Evolutionary conservation across 1,140 invertebrate genomes (phyloP), one percentile per base, ranked within the genome.

Genomic region (Cydia splendana): DNA sequence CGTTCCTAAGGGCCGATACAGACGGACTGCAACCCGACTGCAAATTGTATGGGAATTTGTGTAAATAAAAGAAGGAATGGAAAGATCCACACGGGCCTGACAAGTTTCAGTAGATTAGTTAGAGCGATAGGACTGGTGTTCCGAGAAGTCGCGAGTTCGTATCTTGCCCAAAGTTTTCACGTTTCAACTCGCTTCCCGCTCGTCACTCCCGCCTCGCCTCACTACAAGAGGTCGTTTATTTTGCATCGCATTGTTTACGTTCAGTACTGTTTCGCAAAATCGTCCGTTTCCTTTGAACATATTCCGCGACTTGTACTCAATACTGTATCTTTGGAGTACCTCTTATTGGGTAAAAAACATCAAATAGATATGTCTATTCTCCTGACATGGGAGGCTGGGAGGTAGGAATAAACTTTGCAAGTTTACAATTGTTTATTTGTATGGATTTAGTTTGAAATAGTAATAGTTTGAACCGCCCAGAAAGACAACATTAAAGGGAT

Each of bases 191-290:
- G 53, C 53, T 15, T 2, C 6, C 15, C 65, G 24, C 65, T n/a
- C 30, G 30, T n/a, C 13, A 15, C 30, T n/a, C 30, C 3, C 15
- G 5, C 30, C 28, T 10, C 30, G n/a, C 65, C 10, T 4, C 65
- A 15, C 13, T 30, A 24, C 28, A 42, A 34, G 65, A 34, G 28
- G 30, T 69, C 65, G 65, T 69, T 69, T 69, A 69, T 69, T 69
- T 69, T 69, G 34, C 30, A 69, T 34, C 28, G n/a, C 65, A 69
- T 69, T 69, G 65, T 69, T 69, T 69, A 69, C 65, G 65, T n/a
- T 69, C 65, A 30, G 65, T 69, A 69, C 65, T 30, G 15, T 69
- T 69, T 69, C 65, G 65, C 65, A 69, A 69, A 69, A 69, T 69
- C 30, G 30, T 34, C n/a, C 30, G 65, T 69, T 57, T 34, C 28